phyloP scores from a whole-genome alignment of 2,797 vertebrate species.

The Cygnus olor region DNA sequence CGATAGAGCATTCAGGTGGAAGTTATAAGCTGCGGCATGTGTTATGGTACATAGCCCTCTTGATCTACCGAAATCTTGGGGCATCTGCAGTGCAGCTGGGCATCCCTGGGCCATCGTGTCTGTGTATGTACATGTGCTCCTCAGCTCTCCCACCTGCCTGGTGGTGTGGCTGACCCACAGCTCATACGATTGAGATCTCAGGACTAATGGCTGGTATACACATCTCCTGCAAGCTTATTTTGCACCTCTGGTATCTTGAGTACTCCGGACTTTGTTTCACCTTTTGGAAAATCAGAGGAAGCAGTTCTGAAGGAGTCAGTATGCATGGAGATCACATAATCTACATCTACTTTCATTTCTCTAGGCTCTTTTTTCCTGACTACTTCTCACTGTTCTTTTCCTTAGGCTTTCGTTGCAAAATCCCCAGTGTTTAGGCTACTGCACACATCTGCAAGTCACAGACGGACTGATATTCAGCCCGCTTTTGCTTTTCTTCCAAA shows the following conservation, averaged over 20 bases:
- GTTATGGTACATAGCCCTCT: not conserved
- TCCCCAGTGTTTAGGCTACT: not conserved
- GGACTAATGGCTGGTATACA: not conserved
- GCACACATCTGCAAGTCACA: not conserved
- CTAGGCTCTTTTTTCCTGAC: not conserved
- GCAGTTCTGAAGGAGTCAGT: not conserved
- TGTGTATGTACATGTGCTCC: not conserved
- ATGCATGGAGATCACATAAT: not conserved
- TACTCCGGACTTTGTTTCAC: not conserved
- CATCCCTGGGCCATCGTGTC: not conserved
- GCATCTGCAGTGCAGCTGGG: not conserved
- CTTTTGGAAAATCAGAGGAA: not conserved
- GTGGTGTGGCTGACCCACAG: not conserved
- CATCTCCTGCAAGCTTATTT: not conserved
- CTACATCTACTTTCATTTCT: not conserved
- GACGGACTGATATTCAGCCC: not conserved
- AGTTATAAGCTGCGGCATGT: accelerated
- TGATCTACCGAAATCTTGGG: not conserved
- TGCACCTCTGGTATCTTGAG: not conserved
- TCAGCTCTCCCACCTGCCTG: not conserved
- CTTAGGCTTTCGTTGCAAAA: not conserved
- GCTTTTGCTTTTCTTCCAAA: conserved; percentile 5
- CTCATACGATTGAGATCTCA: not conserved
- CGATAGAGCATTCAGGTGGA: not conserved
- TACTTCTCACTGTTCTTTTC: not conserved